Evolutionary conservation across 2,888 invertebrate species (phyloP).

Genomic region (Mayetiola destructor): DNA sequence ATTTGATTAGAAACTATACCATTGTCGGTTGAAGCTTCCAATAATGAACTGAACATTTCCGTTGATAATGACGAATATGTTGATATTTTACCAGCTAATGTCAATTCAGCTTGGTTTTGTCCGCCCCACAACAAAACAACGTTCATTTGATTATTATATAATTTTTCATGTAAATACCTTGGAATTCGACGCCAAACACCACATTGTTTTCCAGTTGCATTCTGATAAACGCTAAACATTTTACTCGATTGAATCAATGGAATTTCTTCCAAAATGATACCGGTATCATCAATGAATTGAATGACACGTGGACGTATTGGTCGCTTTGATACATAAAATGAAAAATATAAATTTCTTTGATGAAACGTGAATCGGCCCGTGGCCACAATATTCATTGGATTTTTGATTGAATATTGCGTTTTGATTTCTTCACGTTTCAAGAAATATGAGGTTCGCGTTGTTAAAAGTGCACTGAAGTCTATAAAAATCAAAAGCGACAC

Average conservation of each 20-base stretch:
- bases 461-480: slow-evolving; percentile 78
- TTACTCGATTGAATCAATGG: slow-evolving; percentile 42
- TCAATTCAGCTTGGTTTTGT: slow-evolving; percentile 52
- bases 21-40: slow-evolving; percentile 49
- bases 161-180: slow-evolving; percentile 60
- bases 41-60: slow-evolving; percentile 66
- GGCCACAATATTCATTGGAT: slow-evolving; percentile 49
- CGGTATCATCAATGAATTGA: slow-evolving; percentile 65
- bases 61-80: slow-evolving; percentile 62
- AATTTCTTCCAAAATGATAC: slow-evolving; percentile 71
- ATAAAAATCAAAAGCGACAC: slow-evolving; percentile 1
- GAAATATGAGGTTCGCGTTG: slow-evolving; percentile 59
- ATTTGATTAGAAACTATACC: slow-evolving; percentile 42
- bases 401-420: slow-evolving; percentile 41
- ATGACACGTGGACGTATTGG: slow-evolving; percentile 47
- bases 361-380: slow-evolving; percentile 68
- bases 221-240: slow-evolving; percentile 58
- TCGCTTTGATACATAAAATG: slow-evolving; percentile 49
- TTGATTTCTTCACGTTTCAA: slow-evolving; percentile 51
- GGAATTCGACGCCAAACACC: slow-evolving; percentile 82
- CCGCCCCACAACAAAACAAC: slow-evolving; percentile 66
- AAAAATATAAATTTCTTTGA: slow-evolving; percentile 69
- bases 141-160: slow-evolving; percentile 66
- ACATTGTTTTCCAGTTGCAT: slow-evolving; percentile 73
- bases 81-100: slow-evolving; percentile 55